A percentile compares a stretch with the other conserved stretches of the same genome.
Evolutionary conservation across 2,797 vertebrate genomes (phyloP).

Genomic region (Xenops minutus): DNA sequence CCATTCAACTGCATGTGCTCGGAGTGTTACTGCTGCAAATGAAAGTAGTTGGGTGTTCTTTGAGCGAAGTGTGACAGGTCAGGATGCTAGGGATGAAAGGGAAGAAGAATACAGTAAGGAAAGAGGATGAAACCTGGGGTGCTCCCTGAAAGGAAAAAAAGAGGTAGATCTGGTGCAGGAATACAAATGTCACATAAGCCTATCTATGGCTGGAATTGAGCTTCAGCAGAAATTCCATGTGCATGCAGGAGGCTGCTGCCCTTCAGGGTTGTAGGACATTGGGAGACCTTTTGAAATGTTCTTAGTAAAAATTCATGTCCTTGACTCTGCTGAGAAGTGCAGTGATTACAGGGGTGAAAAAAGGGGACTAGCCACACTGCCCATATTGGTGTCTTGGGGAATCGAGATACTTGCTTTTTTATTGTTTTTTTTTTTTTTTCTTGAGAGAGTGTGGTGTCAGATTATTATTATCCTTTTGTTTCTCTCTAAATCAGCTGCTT

Average conservation of each 20-base stretch:
- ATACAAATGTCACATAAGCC: background rate
- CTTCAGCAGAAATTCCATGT: background rate
- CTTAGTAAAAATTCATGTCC: background rate
- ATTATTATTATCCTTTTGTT: background rate
- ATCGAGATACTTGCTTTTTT: background rate
- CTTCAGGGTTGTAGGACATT: background rate
- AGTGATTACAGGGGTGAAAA: background rate
- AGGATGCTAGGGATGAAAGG: background rate
- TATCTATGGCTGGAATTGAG: background rate
- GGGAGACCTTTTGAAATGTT: background rate
- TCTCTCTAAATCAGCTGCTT: background rate
- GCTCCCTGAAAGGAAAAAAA: background rate
- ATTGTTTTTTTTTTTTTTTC: background rate
- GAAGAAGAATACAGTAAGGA: background rate
- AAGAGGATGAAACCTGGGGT: background rate
- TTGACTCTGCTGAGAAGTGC: background rate
- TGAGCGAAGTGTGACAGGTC: background rate
- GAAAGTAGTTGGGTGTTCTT: background rate
- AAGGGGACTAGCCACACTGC: background rate
- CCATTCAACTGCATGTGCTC: background rate
- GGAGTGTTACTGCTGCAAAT: background rate
- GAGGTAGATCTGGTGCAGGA: background rate
- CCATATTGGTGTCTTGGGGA: background rate
- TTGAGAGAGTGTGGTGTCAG: background rate
- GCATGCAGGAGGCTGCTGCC: background rate